Base-by-base conservation (phyloP, 1,140 invertebrate genomes). In the Gonatopus flavifemur region DNA sequence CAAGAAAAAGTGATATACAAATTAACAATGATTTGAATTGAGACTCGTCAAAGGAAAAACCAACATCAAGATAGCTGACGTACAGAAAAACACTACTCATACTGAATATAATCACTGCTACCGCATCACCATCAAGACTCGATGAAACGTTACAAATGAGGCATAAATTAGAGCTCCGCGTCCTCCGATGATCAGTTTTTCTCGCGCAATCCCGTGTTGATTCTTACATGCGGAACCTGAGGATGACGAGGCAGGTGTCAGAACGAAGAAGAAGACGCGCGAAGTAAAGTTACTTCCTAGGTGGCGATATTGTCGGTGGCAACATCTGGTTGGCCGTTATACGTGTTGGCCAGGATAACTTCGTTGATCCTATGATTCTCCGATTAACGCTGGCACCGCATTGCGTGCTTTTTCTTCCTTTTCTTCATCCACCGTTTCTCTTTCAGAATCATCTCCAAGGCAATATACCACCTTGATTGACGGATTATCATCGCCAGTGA, bases 221-320 rank as follows among this genome's bases (percentile, higher is more conserved):
- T n/a, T 33, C 6, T 3, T 13, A 38, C 32, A 30, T 37, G 35
- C 28, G 21, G 31, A 9, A 19, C n/a, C 4, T 51, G 47, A 56
- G 52, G 57, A 71, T 74, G 70, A 74, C 69, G 67, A 66, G 56
- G 69, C 69, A 72, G 69, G 66, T 69, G 71, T 67, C 67, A 54
- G 67, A 59, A 49, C n/a, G n/a, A n/a, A n/a, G n/a, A n/a, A n/a
- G n/a, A n/a, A n/a, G n/a, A n/a, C n/a, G n/a, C 52, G 53, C 56
- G 51, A 49, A 54, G n/a, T n/a, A n/a, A n/a, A n/a, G 48, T 42
- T 52, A 66, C 67, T 70, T 71, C 66, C 69, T 70, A 54, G 67
- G 63, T 60, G 64, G 57, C 36, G 47, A 50, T 57, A 50, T 54
- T 38, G 52, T 59, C 46, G 45, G n/a, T n/a, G n/a, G 50, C 57